A percentile compares a stretch with the other conserved stretches of the same genome.
These are phyloP conservation scores for Linepithema humile DNA, from an alignment of 1,140 invertebrate genomes.

Conservation along the genomic window DNA sequence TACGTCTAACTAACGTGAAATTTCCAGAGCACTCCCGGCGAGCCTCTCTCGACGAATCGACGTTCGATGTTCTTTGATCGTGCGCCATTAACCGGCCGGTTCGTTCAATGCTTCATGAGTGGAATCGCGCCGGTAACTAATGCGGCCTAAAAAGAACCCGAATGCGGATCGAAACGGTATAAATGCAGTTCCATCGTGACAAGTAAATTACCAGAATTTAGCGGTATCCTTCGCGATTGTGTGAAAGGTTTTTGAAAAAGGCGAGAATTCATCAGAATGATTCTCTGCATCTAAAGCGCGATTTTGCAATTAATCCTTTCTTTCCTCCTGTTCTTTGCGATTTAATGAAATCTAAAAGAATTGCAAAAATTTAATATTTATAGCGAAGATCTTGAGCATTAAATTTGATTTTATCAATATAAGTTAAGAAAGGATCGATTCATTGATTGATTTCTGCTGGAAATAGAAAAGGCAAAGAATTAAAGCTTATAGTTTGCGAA, in stretches of 20 bases:
- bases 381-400: neutral
- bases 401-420: neutral
- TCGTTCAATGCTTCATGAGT: conserved; percentile 65
- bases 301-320: too few relatives aligned
- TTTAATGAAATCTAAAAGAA: neutral
- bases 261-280: neutral
- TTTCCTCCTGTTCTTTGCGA: neutral
- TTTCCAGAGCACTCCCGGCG: conserved; percentile 58
- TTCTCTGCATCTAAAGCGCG: neutral
- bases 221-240: neutral
- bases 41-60: conserved; percentile 62
- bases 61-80: conserved; percentile 71
- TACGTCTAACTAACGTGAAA: conserved; percentile 73
- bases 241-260: neutral
- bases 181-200: neutral
- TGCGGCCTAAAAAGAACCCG: conserved; percentile 63
- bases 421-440: neutral
- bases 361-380: neutral
- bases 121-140: conserved; percentile 68
- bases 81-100: conserved; percentile 58
- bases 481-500: neutral
- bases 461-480: neutral
- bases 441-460: neutral
- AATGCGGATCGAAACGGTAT: conserved; percentile 28
- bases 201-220: neutral